Evolutionary conservation across 23 tunicate species (phyloP).

Genomic region (Oikopleura albicans): DNA sequence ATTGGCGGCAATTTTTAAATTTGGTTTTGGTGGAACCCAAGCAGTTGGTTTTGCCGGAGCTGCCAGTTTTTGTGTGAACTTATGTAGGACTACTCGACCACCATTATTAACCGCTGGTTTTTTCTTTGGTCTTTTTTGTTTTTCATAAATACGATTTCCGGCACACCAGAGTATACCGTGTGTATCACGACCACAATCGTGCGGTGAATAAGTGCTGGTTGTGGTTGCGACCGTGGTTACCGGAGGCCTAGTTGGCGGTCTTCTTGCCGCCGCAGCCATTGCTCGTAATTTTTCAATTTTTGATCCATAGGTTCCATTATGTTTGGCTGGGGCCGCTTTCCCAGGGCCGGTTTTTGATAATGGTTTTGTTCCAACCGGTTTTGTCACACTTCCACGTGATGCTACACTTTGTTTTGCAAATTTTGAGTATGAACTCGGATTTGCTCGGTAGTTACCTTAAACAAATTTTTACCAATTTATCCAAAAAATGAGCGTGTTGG

Average conservation of each 20-base stretch:
- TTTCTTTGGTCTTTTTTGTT: neutral
- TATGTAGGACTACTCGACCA: neutral
- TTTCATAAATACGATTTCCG: neutral
- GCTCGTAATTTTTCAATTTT: neutral
- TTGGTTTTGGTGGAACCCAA: neutral
- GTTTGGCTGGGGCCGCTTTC: too few relatives aligned
- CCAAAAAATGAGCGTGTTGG: too few relatives aligned
- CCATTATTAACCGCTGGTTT: neutral
- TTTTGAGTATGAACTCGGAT: too few relatives aligned
- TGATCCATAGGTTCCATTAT: too few relatives aligned
- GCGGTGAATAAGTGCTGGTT: neutral
- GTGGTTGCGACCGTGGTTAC: neutral
- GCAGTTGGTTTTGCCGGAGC: neutral
- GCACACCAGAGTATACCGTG: slow-evolving; percentile 14
- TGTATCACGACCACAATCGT: neutral
- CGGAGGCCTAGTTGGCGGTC: neutral
- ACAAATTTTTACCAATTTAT: too few relatives aligned
- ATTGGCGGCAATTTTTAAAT: too few relatives aligned
- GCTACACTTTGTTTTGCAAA: too few relatives aligned
- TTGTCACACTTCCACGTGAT: too few relatives aligned
- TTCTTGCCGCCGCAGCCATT: neutral
- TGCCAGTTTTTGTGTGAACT: neutral
- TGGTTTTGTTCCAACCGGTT: too few relatives aligned
- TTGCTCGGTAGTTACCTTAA: too few relatives aligned
- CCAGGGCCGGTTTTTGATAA: too few relatives aligned